These are phyloP conservation scores for Tretioscincus oriximinensis DNA, from an alignment of 2,113 vertebrate species.

Conservation along the genomic window DNA sequence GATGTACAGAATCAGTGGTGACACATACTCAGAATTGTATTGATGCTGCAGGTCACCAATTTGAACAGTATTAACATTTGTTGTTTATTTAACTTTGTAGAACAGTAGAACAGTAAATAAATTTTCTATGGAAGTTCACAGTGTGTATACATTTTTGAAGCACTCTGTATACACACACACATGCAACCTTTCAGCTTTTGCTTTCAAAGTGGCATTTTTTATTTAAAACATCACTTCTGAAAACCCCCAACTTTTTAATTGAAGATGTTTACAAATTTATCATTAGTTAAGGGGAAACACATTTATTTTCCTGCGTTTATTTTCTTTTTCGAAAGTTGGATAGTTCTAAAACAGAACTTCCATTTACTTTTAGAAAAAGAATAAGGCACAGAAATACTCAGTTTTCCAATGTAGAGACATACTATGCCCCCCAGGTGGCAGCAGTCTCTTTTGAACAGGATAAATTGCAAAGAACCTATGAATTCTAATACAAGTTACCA, in stretches of 20 bases:
- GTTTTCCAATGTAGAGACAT: background rate
- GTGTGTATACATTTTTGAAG: no score
- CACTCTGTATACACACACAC: no score
- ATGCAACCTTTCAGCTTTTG: no score
- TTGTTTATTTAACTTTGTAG: no score
- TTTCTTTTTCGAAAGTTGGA: background rate
- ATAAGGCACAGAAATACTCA: background rate
- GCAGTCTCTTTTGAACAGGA: background rate
- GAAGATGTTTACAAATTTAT: background rate
- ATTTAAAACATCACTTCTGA: background rate
- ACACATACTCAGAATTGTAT: no score
- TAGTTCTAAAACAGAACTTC: background rate
- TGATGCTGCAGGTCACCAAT: no score
- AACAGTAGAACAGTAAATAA: no score
- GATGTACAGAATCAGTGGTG: no score
- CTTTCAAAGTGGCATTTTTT: no score
- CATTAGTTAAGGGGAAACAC: background rate
- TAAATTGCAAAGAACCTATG: background rate
- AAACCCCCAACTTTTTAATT: background rate
- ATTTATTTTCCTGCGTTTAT: background rate
- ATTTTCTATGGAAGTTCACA: no score
- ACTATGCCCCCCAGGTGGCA: slow-evolving; percentile 29
- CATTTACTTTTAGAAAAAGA: background rate
- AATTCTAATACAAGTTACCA: background rate
- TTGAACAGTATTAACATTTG: no score